These are phyloP conservation scores for Hyperoplus lanceolatus DNA, from an alignment of 2,797 vertebrate genomes.

Conservation along the genomic window DNA sequence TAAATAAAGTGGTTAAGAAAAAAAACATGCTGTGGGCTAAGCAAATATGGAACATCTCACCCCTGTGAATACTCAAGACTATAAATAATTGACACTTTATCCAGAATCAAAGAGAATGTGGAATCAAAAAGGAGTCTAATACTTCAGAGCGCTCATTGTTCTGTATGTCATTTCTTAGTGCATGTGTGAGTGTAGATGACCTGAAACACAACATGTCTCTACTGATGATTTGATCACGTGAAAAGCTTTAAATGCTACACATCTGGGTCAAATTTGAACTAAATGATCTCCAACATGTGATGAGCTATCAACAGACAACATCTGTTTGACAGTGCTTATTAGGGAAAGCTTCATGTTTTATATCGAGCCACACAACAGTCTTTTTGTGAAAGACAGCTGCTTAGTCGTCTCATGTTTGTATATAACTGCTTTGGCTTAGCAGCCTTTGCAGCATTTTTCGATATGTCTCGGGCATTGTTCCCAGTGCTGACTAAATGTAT, in stretches of 20 bases:
- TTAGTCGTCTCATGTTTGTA: conserved; percentile 1
- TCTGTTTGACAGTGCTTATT: neutral
- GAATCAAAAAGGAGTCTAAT: conserved; percentile 9
- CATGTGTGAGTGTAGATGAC: neutral
- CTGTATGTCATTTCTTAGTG: neutral
- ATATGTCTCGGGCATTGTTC: neutral
- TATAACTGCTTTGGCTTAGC: neutral
- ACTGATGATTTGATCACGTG: neutral
- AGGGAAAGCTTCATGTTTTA: neutral
- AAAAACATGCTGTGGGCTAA: neutral
- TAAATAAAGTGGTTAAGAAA: conserved; percentile 12
- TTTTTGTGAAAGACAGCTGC: neutral
- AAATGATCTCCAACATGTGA: neutral
- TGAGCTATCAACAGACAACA: neutral
- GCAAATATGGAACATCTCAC: conserved; percentile 19
- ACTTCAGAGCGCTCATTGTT: neutral
- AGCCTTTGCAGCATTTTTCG: neutral
- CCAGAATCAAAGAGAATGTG: conserved; percentile 34
- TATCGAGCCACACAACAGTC: neutral
- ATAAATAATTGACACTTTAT: conserved; percentile 7
- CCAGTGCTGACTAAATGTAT: neutral
- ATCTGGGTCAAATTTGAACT: neutral
- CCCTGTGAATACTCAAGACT: conserved; percentile 2
- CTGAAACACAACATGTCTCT: neutral
- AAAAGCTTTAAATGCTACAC: conserved; percentile 8